Evolutionary conservation across 2,113 vertebrate genomes (phyloP).

Genomic region (Periophthalmodon schlosseri): DNA sequence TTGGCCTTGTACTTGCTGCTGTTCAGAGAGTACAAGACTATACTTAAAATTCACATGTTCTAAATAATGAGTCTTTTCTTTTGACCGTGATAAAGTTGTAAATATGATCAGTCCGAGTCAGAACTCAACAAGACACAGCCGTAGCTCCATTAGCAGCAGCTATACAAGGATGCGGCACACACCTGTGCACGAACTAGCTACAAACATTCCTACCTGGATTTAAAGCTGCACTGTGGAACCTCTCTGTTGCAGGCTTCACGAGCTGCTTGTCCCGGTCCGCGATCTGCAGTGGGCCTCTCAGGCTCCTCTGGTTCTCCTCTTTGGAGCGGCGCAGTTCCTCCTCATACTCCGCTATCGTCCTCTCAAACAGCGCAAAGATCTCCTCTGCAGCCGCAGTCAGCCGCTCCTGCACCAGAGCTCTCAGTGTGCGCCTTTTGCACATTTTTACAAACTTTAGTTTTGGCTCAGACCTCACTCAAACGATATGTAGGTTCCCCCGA

Average conservation of each 20-base stretch:
- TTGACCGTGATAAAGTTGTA: no score
- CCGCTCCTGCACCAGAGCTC: not conserved
- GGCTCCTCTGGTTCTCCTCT: not conserved
- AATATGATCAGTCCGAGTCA: no score
- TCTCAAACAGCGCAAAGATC: not conserved
- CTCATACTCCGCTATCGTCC: not conserved
- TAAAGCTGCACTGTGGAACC: not conserved
- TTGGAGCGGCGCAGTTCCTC: not conserved
- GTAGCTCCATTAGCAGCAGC: no score
- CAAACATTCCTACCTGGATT: not conserved
- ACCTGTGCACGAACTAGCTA: no score
- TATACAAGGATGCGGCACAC: no score
- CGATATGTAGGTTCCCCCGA: no score
- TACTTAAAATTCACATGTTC: no score
- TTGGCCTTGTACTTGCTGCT: no score
- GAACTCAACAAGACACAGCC: no score
- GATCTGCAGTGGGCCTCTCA: not conserved
- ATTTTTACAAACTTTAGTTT: not conserved
- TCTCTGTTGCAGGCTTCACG: not conserved
- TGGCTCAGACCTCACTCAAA: not conserved
- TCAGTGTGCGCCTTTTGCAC: not conserved
- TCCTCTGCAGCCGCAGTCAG: not conserved
- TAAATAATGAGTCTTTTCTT: no score
- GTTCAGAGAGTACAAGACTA: no score
- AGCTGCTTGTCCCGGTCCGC: no score